phyloP scores from a whole-genome alignment of 1,140 invertebrate genomes.

The Andrena cerasifolii region DNA sequence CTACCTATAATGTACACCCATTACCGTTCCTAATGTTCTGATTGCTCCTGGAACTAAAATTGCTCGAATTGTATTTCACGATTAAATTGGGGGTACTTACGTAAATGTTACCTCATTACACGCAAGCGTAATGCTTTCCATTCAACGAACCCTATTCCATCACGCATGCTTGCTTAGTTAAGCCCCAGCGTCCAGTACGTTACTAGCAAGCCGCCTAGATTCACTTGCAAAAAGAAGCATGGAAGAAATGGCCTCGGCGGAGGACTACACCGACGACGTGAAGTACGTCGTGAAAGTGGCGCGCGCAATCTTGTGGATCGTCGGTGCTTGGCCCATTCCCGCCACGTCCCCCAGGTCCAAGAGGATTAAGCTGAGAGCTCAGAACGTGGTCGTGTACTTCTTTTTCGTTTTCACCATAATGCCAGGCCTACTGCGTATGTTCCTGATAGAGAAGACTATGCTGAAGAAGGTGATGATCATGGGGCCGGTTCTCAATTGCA shows the following conservation, averaged over 20 bases:
- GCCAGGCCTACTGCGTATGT: conserved; percentile 34
- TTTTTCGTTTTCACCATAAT: conserved; percentile 42
- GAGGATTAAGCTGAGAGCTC: not conserved
- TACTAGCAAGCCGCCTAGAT: too few species aligned
- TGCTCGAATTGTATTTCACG: too few species aligned
- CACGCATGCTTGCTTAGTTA: too few species aligned
- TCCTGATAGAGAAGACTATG: conserved; percentile 28
- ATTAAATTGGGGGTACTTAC: too few species aligned
- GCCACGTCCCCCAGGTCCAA: not conserved
- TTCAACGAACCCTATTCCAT: not conserved
- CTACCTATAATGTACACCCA: too few species aligned
- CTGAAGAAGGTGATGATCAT: conserved; percentile 22
- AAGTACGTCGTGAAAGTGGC: conserved; percentile 1
- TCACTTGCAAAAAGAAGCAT: too few species aligned
- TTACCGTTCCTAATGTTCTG: too few species aligned
- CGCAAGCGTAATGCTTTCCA: not conserved
- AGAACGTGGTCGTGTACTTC: conserved; percentile 4
- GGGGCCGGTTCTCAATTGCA: conserved; percentile 28
- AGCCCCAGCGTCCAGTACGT: too few species aligned
- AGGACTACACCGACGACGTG: not conserved
- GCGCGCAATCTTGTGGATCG: not conserved
- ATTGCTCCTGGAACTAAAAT: too few species aligned
- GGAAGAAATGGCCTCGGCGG: too few species aligned
- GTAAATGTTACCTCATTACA: too few species aligned
- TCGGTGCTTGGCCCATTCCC: conserved; percentile 38